A percentile compares a stretch with the other conserved stretches of the same genome.
These are phyloP conservation scores for Cyprinodon brontotheroides DNA, from an alignment of 2,113 vertebrate species.

Conservation along the genomic window DNA sequence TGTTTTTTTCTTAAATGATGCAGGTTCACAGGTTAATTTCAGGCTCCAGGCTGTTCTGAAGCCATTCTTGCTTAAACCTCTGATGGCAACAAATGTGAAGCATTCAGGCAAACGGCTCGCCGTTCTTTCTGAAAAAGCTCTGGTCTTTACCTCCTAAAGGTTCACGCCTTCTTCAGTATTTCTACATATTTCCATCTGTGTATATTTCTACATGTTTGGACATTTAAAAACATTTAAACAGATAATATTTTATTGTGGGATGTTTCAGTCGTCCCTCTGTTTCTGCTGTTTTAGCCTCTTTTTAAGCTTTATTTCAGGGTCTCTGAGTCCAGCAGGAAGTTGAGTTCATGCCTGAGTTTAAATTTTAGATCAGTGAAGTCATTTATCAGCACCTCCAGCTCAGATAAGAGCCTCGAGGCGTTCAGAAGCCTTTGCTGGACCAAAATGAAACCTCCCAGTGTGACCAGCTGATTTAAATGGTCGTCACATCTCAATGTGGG, in stretches of 20 bases:
- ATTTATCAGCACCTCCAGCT: slow-evolving; percentile 11
- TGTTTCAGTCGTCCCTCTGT: too few relatives aligned
- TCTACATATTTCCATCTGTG: too few relatives aligned
- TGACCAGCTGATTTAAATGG: slow-evolving; percentile 46
- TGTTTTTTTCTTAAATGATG: not conserved
- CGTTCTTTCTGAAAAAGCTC: not conserved
- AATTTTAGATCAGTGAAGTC: slow-evolving; percentile 2
- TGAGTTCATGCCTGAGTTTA: not conserved
- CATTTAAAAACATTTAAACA: too few relatives aligned
- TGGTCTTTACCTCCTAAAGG: too few relatives aligned
- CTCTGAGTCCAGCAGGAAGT: not conserved
- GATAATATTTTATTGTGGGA: too few relatives aligned
- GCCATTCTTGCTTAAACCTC: slow-evolving; percentile 27
- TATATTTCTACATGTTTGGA: too few relatives aligned
- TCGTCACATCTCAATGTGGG: slow-evolving; percentile 48
- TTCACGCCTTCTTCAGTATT: too few relatives aligned
- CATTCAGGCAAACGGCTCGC: slow-evolving; percentile 15
- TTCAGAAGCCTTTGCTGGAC: slow-evolving; percentile 1
- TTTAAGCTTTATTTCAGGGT: not conserved
- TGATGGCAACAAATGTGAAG: slow-evolving; percentile 44
- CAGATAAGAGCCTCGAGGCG: not conserved
- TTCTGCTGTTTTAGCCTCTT: not conserved
- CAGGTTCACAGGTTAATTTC: slow-evolving; percentile 50
- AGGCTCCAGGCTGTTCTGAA: slow-evolving; percentile 52
- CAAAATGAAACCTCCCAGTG: slow-evolving; percentile 11